Conservation (phyloP, 2,797 vertebrate species). For the Manis crassicaudata region DNA sequence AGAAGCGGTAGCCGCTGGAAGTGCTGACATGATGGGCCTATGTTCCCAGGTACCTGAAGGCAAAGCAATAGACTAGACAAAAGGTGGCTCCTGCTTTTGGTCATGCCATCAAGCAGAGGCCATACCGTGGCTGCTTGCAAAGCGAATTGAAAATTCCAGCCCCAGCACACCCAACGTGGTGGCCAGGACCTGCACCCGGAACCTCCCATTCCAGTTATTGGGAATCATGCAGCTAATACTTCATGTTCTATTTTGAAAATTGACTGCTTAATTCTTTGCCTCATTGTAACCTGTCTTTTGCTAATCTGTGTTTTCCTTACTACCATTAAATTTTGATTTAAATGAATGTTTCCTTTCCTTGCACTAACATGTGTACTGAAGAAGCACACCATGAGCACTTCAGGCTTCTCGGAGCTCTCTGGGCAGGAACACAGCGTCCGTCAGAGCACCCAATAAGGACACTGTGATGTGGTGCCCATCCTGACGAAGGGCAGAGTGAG, state of each 20-base stretch:
- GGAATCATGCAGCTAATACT: background rate
- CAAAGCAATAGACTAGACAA: rapidly evolving
- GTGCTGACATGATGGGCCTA: rapidly evolving
- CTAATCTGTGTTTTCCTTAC: background rate
- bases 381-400: rapidly evolving
- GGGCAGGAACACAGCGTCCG: rapidly evolving
- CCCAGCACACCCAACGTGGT: background rate
- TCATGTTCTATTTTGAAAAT: background rate
- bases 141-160: background rate
- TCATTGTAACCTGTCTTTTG: background rate
- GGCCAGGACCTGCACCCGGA: background rate
- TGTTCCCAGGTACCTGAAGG: background rate
- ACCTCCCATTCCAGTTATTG: background rate
- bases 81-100: background rate
- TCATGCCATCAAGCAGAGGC: background rate
- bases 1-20: too few species aligned
- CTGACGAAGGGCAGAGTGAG: background rate
- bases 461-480: rapidly evolving
- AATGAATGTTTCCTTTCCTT: rapidly evolving
- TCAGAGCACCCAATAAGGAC: rapidly evolving
- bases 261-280: background rate
- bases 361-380: rapidly evolving
- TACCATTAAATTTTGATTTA: background rate
- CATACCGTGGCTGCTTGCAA: background rate
- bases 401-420: background rate